These are phyloP conservation scores for Percina caprodes DNA, from an alignment of 2,113 vertebrate genomes.

Conservation along the genomic window DNA sequence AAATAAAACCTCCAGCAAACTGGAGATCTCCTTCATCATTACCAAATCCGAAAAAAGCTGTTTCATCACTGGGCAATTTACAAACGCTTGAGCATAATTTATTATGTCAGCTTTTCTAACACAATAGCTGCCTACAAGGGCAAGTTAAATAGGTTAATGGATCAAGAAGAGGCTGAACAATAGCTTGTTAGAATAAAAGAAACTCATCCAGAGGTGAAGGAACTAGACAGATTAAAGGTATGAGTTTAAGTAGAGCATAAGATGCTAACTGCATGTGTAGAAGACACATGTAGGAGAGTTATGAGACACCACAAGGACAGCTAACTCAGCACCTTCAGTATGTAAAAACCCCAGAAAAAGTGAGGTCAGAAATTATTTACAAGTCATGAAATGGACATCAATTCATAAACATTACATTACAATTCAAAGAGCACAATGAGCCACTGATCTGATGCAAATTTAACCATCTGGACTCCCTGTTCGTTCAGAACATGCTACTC, in stretches of 20 bases:
- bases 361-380: too few species aligned
- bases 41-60: neutral
- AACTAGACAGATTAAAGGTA: neutral
- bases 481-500: neutral
- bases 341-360: neutral
- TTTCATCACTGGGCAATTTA: neutral
- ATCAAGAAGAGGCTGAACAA: neutral
- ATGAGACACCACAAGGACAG: neutral
- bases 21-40: neutral
- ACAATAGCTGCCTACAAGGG: neutral
- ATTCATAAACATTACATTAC: too few species aligned
- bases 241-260: neutral
- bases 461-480: too few species aligned
- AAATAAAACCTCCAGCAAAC: neutral
- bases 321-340: conserved; percentile 14
- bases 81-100: neutral
- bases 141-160: neutral
- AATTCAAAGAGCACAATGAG: neutral
- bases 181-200: neutral
- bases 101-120: neutral
- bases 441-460: neutral
- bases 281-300: conserved; percentile 1
- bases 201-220: neutral
- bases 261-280: neutral
- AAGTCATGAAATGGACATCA: neutral